Conservation (phyloP, 2,113 vertebrate species). For the Pavo muticus region DNA sequence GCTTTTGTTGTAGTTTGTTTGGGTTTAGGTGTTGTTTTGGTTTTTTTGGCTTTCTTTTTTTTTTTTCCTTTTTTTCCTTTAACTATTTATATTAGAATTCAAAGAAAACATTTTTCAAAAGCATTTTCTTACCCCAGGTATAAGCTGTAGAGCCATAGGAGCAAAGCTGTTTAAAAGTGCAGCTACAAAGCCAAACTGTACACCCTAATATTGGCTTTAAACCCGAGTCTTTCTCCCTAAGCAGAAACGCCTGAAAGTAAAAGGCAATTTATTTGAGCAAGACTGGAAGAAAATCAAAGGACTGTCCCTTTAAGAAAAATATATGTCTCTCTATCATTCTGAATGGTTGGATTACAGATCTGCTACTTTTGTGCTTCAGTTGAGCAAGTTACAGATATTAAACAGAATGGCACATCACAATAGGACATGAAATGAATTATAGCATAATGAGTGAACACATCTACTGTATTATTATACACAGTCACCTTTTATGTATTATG, state of each 20-base stretch:
- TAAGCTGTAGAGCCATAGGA: not conserved
- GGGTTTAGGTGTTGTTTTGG: too few species aligned
- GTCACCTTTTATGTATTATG: constrained; percentile 12
- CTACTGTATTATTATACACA: not conserved
- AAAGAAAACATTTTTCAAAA: not conserved
- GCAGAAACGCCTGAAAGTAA: not conserved
- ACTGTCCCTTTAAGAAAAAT: not conserved
- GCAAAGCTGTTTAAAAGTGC: not conserved
- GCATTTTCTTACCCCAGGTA: not conserved
- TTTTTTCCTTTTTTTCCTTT: too few species aligned
- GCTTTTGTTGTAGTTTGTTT: not conserved
- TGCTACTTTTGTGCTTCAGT: constrained; percentile 22
- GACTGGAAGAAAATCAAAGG: not conserved
- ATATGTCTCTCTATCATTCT: not conserved
- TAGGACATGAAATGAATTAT: constrained; percentile 24
- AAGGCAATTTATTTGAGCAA: not conserved
- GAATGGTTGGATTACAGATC: not conserved
- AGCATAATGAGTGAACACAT: constrained; percentile 10
- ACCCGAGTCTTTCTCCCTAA: not conserved
- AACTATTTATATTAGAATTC: not conserved
- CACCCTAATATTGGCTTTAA: not conserved
- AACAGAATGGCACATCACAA: constrained; percentile 27
- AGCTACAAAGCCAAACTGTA: not conserved
- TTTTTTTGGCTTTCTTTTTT: too few species aligned
- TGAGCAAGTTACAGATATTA: constrained; percentile 28